Conservation (phyloP, 2,797 vertebrate species). For the Falco cherrug region DNA sequence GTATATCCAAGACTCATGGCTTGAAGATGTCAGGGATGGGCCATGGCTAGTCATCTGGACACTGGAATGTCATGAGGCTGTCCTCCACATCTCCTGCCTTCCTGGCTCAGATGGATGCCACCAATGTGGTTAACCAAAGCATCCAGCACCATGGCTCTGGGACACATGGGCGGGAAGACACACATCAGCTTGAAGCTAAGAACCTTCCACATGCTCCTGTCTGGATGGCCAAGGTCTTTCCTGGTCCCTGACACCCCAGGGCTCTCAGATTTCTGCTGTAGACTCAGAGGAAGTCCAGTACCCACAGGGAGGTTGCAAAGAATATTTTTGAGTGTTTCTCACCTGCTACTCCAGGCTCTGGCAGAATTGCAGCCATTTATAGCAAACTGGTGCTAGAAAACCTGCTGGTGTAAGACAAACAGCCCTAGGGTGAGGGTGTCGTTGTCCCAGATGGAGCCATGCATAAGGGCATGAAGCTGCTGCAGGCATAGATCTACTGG, state of each 20-base stretch:
- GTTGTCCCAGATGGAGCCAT: rapidly evolving
- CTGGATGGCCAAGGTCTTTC: not conserved
- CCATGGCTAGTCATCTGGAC: not conserved
- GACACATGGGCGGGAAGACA: not conserved
- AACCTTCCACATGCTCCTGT: not conserved
- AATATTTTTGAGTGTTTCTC: not conserved
- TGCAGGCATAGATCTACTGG: not conserved
- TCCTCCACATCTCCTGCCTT: not conserved
- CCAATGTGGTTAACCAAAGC: not conserved
- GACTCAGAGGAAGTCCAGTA: not conserved
- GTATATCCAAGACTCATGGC: not conserved
- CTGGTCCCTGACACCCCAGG: not conserved
- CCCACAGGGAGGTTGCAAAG: not conserved
- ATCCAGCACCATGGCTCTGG: not conserved
- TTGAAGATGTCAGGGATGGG: not conserved
- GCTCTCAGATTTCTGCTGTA: not conserved
- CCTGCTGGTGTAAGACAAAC: not conserved
- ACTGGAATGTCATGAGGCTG: not conserved
- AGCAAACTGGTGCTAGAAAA: not conserved
- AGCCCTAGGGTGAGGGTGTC: not conserved
- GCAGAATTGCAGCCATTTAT: not conserved
- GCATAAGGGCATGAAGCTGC: not conserved
- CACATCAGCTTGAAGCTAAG: not conserved
- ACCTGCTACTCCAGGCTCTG: not conserved
- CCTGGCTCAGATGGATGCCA: not conserved